These are phyloP conservation scores for Neotoxoptera formosana DNA, from an alignment of 1,140 invertebrate species.

Conservation along the genomic window DNA sequence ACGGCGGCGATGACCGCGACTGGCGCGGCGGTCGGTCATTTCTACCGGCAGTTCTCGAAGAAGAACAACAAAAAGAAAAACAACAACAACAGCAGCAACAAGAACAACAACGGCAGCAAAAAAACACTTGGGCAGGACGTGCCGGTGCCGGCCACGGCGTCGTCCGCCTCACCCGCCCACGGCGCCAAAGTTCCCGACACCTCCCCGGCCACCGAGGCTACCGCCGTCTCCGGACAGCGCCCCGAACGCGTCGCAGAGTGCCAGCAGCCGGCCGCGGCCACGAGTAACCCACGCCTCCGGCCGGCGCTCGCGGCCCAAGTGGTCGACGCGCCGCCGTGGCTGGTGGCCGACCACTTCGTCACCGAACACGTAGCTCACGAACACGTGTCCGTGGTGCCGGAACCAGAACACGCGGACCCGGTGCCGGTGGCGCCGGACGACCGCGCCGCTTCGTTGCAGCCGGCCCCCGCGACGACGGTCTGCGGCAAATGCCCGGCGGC, in stretches of 20 bases:
- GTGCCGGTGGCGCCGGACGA: slow-evolving; percentile 5
- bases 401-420: not conserved
- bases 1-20: not conserved
- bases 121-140: not conserved
- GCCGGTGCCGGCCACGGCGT: no score
- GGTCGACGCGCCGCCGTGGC: not conserved
- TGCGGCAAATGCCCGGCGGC: not conserved
- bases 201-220: no score
- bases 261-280: not conserved
- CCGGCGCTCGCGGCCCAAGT: not conserved
- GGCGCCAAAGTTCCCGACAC: no score
- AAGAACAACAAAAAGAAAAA: slow-evolving; percentile 15
- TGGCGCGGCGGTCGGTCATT: not conserved
- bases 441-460: not conserved
- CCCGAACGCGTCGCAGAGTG: not conserved
- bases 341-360: slow-evolving; percentile 50
- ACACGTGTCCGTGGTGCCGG: slow-evolving; percentile 36
- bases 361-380: slow-evolving; percentile 13
- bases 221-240: not conserved
- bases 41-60: slow-evolving; percentile 42
- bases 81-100: not conserved
- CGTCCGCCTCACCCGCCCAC: no score
- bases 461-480: not conserved
- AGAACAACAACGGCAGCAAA: not conserved
- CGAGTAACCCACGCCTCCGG: not conserved